Percentiles rank a stretch among this genome's conserved stretches.
phyloP scores from a whole-genome alignment of 2,113 vertebrate genomes.

The Apeltes quadracus region DNA sequence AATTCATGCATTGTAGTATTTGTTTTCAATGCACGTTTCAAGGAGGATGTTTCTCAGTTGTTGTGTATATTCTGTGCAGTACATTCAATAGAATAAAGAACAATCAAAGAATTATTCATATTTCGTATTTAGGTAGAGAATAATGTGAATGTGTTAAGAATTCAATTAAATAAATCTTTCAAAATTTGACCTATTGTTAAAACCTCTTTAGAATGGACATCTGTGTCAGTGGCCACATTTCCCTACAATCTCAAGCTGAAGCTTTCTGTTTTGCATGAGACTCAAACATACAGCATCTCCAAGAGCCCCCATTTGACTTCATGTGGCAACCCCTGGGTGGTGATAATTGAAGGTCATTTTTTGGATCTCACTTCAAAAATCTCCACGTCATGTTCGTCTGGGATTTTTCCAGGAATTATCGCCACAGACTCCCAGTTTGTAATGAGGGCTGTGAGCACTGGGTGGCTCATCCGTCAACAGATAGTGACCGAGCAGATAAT shows the following conservation, averaged over 20 bases:
- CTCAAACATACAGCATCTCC: conserved; percentile 3
- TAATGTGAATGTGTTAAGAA: conserved; percentile 7
- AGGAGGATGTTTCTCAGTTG: background rate
- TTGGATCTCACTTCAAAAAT: background rate
- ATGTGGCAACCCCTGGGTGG: background rate
- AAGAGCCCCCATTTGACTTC: background rate
- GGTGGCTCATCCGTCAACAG: background rate
- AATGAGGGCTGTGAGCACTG: background rate
- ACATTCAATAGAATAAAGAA: conserved; percentile 48
- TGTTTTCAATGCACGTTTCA: conserved; percentile 18
- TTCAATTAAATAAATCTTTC: conserved; percentile 25
- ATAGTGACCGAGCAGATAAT: background rate
- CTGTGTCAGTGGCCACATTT: conserved; percentile 8
- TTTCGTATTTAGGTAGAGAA: conserved; percentile 34
- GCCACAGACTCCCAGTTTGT: background rate
- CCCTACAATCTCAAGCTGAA: conserved; percentile 28
- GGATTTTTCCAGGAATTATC: background rate
- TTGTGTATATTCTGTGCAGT: conserved; percentile 29
- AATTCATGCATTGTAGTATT: conserved; percentile 1
- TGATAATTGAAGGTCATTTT: background rate
- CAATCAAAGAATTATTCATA: conserved; percentile 15
- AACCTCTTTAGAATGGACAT: conserved; percentile 4
- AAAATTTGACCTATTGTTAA: background rate
- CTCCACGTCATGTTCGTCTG: background rate
- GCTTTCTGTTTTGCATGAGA: conserved; percentile 40